phyloP scores from a whole-genome alignment of 2,888 invertebrate species.

The Myathropa florea region DNA sequence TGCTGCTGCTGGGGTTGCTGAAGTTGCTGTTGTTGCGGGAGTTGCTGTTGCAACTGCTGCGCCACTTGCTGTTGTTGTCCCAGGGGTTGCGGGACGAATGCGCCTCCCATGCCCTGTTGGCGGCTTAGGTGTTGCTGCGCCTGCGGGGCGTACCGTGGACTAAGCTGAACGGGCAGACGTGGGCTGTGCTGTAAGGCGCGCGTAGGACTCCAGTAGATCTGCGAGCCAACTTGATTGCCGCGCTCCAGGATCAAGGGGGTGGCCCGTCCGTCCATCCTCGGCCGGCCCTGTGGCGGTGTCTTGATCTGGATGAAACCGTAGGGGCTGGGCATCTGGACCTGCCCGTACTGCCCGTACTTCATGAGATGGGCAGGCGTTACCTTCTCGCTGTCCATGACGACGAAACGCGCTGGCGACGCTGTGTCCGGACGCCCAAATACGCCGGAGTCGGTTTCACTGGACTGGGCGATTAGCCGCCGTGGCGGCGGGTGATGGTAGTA shows the following conservation, averaged over 20 bases:
- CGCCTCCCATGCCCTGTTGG: constrained; percentile 22
- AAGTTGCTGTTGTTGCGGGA: not conserved
- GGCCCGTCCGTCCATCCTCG: constrained; percentile 75
- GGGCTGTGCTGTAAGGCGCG: constrained; percentile 74
- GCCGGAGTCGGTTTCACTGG: constrained; percentile 73
- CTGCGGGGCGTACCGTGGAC: constrained; percentile 73
- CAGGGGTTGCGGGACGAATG: constrained; percentile 47
- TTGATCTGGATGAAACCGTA: constrained; percentile 74
- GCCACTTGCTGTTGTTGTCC: constrained; percentile 12
- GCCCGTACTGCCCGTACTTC: constrained; percentile 74
- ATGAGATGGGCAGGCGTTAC: constrained; percentile 76
- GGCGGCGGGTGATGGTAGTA: constrained; percentile 56
- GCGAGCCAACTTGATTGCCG: constrained; percentile 76
- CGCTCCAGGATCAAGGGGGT: constrained; percentile 78
- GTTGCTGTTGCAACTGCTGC: constrained; percentile 55
- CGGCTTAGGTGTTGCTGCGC: constrained; percentile 73
- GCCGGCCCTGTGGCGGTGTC: constrained; percentile 69
- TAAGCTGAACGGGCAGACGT: constrained; percentile 73
- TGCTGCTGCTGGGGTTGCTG: constrained; percentile 7
- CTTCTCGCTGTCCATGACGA: constrained; percentile 78
- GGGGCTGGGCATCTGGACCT: constrained; percentile 72
- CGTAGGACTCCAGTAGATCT: constrained; percentile 78
- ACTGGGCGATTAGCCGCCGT: constrained; percentile 63
- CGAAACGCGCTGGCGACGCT: constrained; percentile 74
- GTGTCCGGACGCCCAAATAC: constrained; percentile 71